Percentiles rank a stretch among this genome's conserved stretches.
These are phyloP conservation scores for Archilochus colubris DNA, from an alignment of 2,113 vertebrate species.

Conservation along the genomic window DNA sequence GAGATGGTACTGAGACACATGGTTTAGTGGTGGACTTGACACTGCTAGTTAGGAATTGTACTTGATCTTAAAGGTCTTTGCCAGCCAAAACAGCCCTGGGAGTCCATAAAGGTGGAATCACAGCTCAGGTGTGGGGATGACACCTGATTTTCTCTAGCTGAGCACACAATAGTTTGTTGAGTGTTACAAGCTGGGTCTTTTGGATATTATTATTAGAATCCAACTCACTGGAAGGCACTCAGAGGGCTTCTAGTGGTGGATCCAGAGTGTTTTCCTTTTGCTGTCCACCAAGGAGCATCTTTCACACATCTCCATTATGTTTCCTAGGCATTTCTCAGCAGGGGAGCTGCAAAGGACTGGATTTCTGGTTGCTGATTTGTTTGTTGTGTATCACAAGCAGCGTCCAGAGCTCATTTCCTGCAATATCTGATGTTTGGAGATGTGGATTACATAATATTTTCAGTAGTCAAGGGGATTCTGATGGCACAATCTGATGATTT, in stretches of 20 bases:
- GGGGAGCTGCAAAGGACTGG: background rate
- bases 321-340: background rate
- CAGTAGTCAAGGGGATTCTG: background rate
- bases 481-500: background rate
- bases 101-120: background rate
- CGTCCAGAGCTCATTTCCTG: background rate
- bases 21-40: too few relatives aligned
- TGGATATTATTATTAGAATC: background rate
- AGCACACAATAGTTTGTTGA: rapidly evolving
- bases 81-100: too few relatives aligned
- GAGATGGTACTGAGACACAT: too few relatives aligned
- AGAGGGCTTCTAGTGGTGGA: background rate
- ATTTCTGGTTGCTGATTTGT: background rate
- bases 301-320: background rate
- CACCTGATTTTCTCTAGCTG: background rate
- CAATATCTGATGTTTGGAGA: background rate
- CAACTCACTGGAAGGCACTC: background rate
- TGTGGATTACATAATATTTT: background rate
- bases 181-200: background rate
- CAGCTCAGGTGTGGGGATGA: background rate
- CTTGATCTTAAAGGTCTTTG: too few relatives aligned
- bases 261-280: background rate
- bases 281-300: background rate
- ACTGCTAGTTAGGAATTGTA: too few relatives aligned
- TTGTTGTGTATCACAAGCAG: rapidly evolving